Conservation (phyloP, 2,888 invertebrate genomes). For the Drosophila neotestacea region DNA sequence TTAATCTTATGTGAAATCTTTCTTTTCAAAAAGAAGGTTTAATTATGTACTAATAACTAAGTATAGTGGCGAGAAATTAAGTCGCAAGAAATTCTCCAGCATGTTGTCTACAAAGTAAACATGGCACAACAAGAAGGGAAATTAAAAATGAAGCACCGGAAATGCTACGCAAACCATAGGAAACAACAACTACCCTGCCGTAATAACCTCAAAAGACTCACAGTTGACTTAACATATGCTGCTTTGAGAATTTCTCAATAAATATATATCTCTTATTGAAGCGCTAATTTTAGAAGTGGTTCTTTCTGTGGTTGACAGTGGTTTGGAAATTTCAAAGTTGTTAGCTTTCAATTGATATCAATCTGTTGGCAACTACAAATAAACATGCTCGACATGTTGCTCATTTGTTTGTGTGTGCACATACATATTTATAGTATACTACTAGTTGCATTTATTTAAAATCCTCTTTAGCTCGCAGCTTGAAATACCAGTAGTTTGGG, state of each 20-base stretch:
- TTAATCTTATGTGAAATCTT: no score
- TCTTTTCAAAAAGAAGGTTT: no score
- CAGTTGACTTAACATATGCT: neutral
- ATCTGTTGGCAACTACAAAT: neutral
- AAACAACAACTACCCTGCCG: neutral
- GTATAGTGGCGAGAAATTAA: no score
- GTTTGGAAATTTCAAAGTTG: neutral
- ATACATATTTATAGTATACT: neutral
- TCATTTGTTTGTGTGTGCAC: neutral
- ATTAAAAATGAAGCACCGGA: no score
- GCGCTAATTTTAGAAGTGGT: slow-evolving; percentile 3
- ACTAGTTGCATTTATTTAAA: slow-evolving; percentile 49
- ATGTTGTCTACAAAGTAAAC: no score
- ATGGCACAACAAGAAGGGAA: no score
- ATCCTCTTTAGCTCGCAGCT: slow-evolving; percentile 6
- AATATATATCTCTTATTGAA: neutral
- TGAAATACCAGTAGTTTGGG: neutral
- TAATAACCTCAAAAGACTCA: neutral
- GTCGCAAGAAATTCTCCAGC: no score
- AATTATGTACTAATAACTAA: no score
- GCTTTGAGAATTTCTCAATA: slow-evolving; percentile 1
- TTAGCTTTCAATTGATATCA: neutral
- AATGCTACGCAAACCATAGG: no score
- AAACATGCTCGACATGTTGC: neutral
- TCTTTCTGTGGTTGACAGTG: neutral